phyloP scores from a whole-genome alignment of 1,140 invertebrate genomes.

The Lepidurus couesii region DNA sequence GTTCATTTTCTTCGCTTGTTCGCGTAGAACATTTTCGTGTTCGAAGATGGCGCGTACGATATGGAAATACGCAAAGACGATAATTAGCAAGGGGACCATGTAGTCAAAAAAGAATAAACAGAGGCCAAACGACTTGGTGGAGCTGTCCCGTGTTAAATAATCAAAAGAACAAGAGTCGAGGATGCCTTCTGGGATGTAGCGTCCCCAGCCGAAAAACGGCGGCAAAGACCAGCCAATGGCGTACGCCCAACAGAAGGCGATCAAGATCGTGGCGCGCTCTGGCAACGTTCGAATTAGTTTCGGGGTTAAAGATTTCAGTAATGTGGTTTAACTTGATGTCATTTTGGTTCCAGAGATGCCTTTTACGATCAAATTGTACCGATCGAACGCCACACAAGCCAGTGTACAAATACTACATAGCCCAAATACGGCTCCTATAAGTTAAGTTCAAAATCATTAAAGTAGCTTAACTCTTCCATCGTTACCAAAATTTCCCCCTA shows the following conservation, averaged over 20 bases:
- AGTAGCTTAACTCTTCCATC: background rate
- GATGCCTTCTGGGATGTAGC: constrained; percentile 81
- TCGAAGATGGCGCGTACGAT: constrained; percentile 70
- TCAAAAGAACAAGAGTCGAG: constrained; percentile 80
- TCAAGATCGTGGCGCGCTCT: constrained; percentile 59
- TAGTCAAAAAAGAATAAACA: constrained; percentile 65
- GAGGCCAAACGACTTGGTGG: constrained; percentile 57
- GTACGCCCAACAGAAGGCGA: constrained; percentile 63
- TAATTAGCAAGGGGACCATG: constrained; percentile 61
- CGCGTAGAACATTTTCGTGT: constrained; percentile 73
- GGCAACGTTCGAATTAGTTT: constrained; percentile 39
- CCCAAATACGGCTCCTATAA: constrained; percentile 28
- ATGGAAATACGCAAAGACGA: constrained; percentile 71
- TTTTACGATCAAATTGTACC: constrained; percentile 80
- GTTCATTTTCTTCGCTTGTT: constrained; percentile 81
- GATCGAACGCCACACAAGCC: constrained; percentile 63
- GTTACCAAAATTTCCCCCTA: no score
- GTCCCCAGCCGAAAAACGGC: constrained; percentile 74
- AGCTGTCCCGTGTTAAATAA: constrained; percentile 58
- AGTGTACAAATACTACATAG: constrained; percentile 44
- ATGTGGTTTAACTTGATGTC: constrained; percentile 26
- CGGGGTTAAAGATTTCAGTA: background rate
- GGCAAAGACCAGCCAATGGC: constrained; percentile 61
- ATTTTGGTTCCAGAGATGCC: constrained; percentile 38
- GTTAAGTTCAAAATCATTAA: background rate